Evolutionary conservation across 2,888 invertebrate genomes (phyloP), one percentile per base, ranked within the genome.

Genomic region (Rhagium mordax): DNA sequence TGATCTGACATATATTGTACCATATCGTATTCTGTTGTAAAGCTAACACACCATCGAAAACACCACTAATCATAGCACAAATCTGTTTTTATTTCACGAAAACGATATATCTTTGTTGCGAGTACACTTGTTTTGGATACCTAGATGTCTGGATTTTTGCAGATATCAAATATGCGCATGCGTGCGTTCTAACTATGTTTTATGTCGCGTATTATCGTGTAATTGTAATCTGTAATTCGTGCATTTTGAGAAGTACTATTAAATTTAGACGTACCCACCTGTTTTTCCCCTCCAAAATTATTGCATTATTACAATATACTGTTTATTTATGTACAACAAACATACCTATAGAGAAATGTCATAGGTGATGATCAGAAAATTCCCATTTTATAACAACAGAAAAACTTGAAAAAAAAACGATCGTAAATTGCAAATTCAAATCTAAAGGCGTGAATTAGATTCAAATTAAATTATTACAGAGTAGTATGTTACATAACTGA

Each of bases 41-140:
- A 61, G 21, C 16, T 59, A 74, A 72, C 71, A 74, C 69, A 71
- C 61, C 33, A 55, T 68, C 72, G 53, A 33, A 78, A 76, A 76
- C 72, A 72, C 61, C 70, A 69, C 62, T 70, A 60, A 76, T 74
- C 82, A 81, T 79, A 75, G 66, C 81, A 81, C 71, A 41, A 59
- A 48, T 76, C 66, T 76, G 77, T 78, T 81, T 83, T 81, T 81
- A 78, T 75, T 70, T 71, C 69, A 69, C 70, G 75, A 76, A 79
- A 79, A 75, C 75, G 75, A 75, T 76, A 78, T 79, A 79, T 79
- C 79, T 81, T 82, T 76, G 77, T 79, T 79, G 79, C 81, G 81
- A 82, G 81, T 82, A 81, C 85, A 85, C 85, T 86, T 86, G 86
- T 86, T 86, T 86, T 86, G 86, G 84, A 83, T 83, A 84, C 84